These are phyloP conservation scores for Trachymyrmex septentrionalis DNA, from an alignment of 1,140 invertebrate species.

Conservation along the genomic window DNA sequence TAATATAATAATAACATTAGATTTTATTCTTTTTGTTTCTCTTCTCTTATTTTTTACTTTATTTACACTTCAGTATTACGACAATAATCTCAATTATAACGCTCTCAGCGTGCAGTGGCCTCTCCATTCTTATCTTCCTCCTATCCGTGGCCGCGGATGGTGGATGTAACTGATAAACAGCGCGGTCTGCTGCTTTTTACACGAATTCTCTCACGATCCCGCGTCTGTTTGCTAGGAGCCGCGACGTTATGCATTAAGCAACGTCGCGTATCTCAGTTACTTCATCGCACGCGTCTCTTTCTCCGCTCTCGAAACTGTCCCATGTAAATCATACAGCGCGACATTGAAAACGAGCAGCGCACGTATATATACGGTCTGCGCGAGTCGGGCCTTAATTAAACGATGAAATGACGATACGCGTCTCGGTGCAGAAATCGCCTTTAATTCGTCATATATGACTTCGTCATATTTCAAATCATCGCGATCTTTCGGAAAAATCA, in stretches of 20 bases:
- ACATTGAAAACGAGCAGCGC: constrained; percentile 37
- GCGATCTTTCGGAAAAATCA: not conserved
- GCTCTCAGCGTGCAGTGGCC: not conserved
- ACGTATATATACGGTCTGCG: constrained; percentile 21
- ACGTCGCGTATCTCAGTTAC: constrained; percentile 64
- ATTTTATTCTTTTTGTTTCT: not conserved
- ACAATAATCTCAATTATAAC: constrained; percentile 44
- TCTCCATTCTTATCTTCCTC: constrained; percentile 9
- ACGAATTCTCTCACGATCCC: constrained; percentile 70
- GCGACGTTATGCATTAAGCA: constrained; percentile 61
- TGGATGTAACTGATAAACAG: constrained; percentile 43
- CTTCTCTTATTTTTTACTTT: not conserved
- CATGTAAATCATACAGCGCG: constrained; percentile 65
- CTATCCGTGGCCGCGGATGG: constrained; percentile 31
- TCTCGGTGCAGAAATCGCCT: constrained; percentile 14
- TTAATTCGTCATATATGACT: constrained; percentile 6
- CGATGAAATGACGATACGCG: constrained; percentile 53
- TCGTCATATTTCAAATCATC: constrained; percentile 1
- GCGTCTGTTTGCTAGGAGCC: constrained; percentile 33
- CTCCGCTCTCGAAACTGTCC: constrained; percentile 51
- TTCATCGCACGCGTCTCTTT: constrained; percentile 62
- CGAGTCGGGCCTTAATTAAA: constrained; percentile 61
- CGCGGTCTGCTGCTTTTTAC: constrained; percentile 45
- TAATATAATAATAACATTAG: not conserved
- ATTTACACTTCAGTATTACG: not conserved